phyloP scores from a whole-genome alignment of 2,888 invertebrate genomes.

The Caenorhabditis doughertyi region DNA sequence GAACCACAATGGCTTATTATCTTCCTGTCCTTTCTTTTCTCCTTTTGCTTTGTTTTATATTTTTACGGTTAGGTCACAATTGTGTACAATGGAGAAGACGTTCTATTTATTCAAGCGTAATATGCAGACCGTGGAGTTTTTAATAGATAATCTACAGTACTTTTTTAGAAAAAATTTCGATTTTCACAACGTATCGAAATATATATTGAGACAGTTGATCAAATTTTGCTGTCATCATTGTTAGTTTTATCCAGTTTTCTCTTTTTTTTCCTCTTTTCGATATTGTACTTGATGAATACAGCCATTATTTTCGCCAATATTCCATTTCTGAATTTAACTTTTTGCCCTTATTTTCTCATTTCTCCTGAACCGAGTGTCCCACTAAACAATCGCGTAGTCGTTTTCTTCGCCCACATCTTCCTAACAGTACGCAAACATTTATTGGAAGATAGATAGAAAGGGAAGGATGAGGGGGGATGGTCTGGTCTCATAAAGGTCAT shows the following conservation, averaged over 20 bases:
- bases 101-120: not conserved
- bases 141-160: no score
- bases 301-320: no score
- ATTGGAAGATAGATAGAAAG: no score
- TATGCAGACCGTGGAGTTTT: not conserved
- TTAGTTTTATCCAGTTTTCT: no score
- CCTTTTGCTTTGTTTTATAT: conserved; percentile 18
- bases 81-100: conserved; percentile 6
- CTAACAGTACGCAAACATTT: conserved; percentile 34
- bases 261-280: no score
- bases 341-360: no score
- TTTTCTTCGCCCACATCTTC: conserved; percentile 10
- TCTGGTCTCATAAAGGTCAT: conserved; percentile 34
- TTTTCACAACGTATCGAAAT: not conserved
- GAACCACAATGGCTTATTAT: conserved; percentile 24
- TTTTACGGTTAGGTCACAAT: conserved; percentile 4
- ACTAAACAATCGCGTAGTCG: not conserved
- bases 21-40: not conserved
- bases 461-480: no score
- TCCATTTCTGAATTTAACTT: no score
- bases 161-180: not conserved
- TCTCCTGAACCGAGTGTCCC: not conserved
- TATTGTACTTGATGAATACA: no score
- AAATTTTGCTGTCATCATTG: not conserved
- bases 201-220: not conserved